A percentile compares a stretch with the other conserved stretches of the same genome.
These are phyloP conservation scores for Tenthredo mesomela DNA, from an alignment of 2,888 invertebrate genomes.

Conservation along the genomic window DNA sequence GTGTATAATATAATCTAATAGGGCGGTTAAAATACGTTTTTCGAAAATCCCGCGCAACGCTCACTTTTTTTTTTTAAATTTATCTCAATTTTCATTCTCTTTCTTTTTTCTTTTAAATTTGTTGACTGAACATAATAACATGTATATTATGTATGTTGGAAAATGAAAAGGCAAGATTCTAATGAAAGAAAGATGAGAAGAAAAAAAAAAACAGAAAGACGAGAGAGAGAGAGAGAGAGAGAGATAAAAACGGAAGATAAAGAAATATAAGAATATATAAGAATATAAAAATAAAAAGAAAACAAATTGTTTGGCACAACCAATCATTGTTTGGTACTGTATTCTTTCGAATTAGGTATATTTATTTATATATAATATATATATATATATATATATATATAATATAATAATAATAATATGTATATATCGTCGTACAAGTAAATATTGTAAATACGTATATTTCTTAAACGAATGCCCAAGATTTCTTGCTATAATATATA, in stretches of 20 bases:
- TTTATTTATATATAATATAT: conserved; percentile 55
- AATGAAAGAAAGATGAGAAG: background rate
- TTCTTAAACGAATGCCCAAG: conserved; percentile 50
- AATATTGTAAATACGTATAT: conserved; percentile 47
- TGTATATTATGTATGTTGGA: background rate
- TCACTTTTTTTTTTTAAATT: background rate
- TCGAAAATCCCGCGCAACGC: background rate
- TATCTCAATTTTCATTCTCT: background rate
- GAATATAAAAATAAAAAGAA: conserved; percentile 54
- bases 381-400: conserved; percentile 56
- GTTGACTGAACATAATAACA: background rate
- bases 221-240: background rate
- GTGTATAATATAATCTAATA: conserved; percentile 10
- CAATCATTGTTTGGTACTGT: conserved; percentile 69
- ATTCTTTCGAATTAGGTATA: conserved; percentile 55
- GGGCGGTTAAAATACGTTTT: background rate
- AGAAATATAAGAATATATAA: conserved; percentile 4
- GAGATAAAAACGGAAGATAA: background rate
- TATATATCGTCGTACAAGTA: conserved; percentile 49
- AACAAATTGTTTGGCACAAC: conserved; percentile 67
- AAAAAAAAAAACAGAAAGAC: background rate
- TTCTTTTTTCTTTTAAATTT: background rate
- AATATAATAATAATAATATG: conserved; percentile 45
- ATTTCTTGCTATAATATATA: conserved; percentile 17
- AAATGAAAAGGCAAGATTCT: background rate